Percentiles rank a stretch among this genome's conserved stretches.
These are phyloP conservation scores for Agrypnus murinus DNA, from an alignment of 2,888 invertebrate genomes.

Conservation along the genomic window DNA sequence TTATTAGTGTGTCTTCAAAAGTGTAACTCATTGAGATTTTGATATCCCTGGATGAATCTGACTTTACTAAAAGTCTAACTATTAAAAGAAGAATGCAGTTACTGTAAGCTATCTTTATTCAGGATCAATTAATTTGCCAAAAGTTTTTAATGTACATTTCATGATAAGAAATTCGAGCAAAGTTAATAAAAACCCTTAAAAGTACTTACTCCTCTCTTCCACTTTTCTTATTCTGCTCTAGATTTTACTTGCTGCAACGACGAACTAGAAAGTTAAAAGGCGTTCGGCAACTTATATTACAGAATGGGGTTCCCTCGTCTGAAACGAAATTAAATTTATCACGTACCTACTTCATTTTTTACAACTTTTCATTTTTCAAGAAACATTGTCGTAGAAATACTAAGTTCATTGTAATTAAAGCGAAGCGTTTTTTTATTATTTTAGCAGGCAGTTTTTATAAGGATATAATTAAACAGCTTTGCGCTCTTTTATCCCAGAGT, in stretches of 20 bases:
- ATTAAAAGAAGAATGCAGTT: no score
- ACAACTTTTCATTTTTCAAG: slow-evolving; percentile 43
- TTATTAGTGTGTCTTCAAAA: no score
- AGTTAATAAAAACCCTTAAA: no score
- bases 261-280: background rate
- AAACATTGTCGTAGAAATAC: slow-evolving; percentile 42
- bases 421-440: slow-evolving; percentile 57
- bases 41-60: no score
- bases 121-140: no score
- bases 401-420: slow-evolving; percentile 59
- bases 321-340: slow-evolving; percentile 44
- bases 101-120: no score
- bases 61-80: no score
- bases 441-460: slow-evolving; percentile 61
- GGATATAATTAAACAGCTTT: slow-evolving; percentile 66
- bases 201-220: background rate
- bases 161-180: background rate
- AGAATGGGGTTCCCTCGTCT: slow-evolving; percentile 20
- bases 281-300: slow-evolving; percentile 19
- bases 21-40: no score
- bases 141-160: no score
- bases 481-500: slow-evolving; percentile 60
- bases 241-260: no score
- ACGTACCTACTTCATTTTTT: slow-evolving; percentile 40
- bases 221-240: background rate